Conservation (phyloP, 2,888 invertebrate genomes). For the Athetis lepigone region DNA sequence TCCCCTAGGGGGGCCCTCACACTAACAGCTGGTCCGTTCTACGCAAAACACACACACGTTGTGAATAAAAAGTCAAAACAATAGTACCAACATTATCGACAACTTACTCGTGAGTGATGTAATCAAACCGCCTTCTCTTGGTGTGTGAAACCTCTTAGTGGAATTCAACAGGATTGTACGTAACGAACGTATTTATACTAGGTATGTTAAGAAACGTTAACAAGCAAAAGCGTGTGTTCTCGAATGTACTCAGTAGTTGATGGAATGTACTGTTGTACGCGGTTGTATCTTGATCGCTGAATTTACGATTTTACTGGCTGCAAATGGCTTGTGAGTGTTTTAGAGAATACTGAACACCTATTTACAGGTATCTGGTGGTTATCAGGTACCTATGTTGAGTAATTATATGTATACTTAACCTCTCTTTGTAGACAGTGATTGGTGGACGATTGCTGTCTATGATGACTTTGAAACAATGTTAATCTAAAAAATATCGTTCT, state of each 20-base stretch:
- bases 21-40: no score
- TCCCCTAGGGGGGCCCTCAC: no score
- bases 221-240: slow-evolving; percentile 60
- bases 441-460: no score
- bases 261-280: slow-evolving; percentile 40
- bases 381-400: no score
- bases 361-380: no score
- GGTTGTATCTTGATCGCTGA: slow-evolving; percentile 18
- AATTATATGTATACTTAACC: background rate
- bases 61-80: no score
- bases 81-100: background rate
- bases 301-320: slow-evolving; percentile 4
- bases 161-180: slow-evolving; percentile 46
- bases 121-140: background rate
- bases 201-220: slow-evolving; percentile 59
- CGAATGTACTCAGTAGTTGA: slow-evolving; percentile 43
- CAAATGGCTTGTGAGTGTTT: background rate
- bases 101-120: background rate
- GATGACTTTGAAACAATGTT: no score
- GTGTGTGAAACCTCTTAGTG: slow-evolving; percentile 14
- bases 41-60: no score
- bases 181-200: slow-evolving; percentile 48
- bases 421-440: background rate
- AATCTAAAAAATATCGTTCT: no score
- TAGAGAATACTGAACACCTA: background rate